phyloP scores from a whole-genome alignment of 2,888 invertebrate genomes.

The Latrodectus elegans region DNA sequence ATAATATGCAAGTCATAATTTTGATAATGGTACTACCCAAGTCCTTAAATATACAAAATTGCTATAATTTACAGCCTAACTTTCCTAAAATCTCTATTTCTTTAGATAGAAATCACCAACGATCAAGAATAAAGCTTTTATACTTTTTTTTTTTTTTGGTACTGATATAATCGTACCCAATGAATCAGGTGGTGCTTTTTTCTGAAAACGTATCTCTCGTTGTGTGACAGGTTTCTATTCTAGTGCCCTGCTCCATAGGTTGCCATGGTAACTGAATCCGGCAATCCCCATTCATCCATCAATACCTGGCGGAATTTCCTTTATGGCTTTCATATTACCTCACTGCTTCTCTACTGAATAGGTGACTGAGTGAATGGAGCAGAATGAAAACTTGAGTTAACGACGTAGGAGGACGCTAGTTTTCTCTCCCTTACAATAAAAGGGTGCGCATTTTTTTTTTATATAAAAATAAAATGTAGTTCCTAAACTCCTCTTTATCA shows the following conservation, averaged over 20 bases:
- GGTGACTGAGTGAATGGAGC: not conserved
- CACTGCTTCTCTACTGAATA: not conserved
- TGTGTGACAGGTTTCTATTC: constrained; percentile 30
- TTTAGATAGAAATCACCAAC: too few species aligned
- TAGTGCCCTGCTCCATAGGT: constrained; percentile 8
- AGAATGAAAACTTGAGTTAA: not conserved
- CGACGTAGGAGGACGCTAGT: not conserved
- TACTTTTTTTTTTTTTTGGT: too few species aligned
- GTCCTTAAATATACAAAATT: too few species aligned
- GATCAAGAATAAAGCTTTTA: too few species aligned
- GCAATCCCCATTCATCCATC: constrained; percentile 20
- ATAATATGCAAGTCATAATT: too few species aligned
- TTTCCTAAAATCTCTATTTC: too few species aligned
- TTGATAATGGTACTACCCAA: too few species aligned
- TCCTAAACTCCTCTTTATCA: too few species aligned
- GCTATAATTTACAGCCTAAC: too few species aligned
- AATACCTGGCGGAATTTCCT: not conserved
- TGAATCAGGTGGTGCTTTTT: not conserved
- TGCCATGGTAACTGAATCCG: constrained; percentile 31
- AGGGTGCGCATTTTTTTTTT: too few species aligned
- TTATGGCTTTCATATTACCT: not conserved
- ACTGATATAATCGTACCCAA: not conserved
- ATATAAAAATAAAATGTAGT: too few species aligned
- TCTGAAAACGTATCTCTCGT: not conserved
- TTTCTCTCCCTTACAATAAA: too few species aligned